These are phyloP conservation scores for Lordiphosa stackelbergi DNA, from an alignment of 1,140 invertebrate species.

Conservation along the genomic window DNA sequence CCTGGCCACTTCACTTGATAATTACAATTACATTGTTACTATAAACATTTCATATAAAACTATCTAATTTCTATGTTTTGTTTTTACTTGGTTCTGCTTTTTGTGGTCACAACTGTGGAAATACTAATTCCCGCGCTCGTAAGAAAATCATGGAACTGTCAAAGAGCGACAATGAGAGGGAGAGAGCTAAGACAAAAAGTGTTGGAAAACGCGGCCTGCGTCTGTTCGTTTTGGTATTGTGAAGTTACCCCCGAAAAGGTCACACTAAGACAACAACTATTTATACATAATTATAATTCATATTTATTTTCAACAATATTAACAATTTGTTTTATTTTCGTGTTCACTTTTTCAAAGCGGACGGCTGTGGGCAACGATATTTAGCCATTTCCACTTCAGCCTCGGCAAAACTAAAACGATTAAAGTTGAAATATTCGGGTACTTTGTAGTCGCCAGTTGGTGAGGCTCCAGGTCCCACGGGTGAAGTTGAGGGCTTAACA, in stretches of 20 bases:
- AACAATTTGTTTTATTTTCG: slow-evolving; percentile 16
- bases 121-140: slow-evolving; percentile 52
- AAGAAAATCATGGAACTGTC: slow-evolving; percentile 39
- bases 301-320: slow-evolving; percentile 26
- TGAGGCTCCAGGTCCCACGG: slow-evolving; percentile 85
- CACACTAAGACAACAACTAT: slow-evolving; percentile 8
- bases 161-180: slow-evolving; percentile 37
- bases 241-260: neutral
- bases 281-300: slow-evolving; percentile 20
- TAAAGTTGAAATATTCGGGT: slow-evolving; percentile 91
- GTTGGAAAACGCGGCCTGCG: slow-evolving; percentile 1
- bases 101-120: slow-evolving; percentile 31
- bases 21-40: slow-evolving; percentile 2
- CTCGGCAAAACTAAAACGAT: slow-evolving; percentile 87
- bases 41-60: slow-evolving; percentile 5
- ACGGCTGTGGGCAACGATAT: slow-evolving; percentile 85
- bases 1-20: neutral
- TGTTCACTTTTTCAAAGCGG: slow-evolving; percentile 58
- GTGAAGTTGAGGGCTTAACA: slow-evolving; percentile 79
- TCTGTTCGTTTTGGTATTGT: neutral
- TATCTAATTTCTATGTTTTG: neutral
- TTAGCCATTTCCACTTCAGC: slow-evolving; percentile 90
- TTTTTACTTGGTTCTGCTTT: slow-evolving; percentile 38
- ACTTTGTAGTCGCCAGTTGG: slow-evolving; percentile 88
- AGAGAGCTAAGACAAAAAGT: slow-evolving; percentile 21